Percentiles rank a stretch among this genome's conserved stretches.
phyloP scores from a whole-genome alignment of 2,888 invertebrate species.

The Eucera pruinosa region DNA sequence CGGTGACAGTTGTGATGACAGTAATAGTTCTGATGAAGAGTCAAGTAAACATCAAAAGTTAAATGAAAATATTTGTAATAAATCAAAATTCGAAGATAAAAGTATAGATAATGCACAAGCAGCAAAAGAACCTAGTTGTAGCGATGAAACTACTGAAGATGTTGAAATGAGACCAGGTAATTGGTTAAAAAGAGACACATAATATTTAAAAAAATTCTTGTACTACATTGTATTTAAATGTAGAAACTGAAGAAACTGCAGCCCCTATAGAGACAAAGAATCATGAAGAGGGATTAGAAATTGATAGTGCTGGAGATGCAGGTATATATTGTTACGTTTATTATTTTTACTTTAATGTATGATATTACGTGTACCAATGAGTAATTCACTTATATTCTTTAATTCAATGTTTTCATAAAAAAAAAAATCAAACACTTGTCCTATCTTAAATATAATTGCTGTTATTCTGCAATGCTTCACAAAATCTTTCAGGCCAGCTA shows the following conservation, averaged over 20 bases:
- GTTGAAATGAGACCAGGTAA: constrained; percentile 46
- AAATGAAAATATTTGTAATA: constrained; percentile 49
- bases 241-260: constrained; percentile 22
- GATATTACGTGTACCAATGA: too few relatives aligned
- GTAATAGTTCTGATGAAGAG: constrained; percentile 70
- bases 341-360: constrained; percentile 20
- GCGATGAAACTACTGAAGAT: constrained; percentile 46
- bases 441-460: too few relatives aligned
- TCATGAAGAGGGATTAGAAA: constrained; percentile 45
- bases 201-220: constrained; percentile 3
- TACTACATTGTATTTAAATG: constrained; percentile 3
- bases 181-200: constrained; percentile 4
- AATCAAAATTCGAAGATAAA: constrained; percentile 19
- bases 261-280: constrained; percentile 6
- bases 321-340: constrained; percentile 34
- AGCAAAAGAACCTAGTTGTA: constrained; percentile 56
- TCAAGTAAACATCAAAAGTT: constrained; percentile 73
- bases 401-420: constrained; percentile 24
- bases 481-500: too few relatives aligned
- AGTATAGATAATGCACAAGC: constrained; percentile 57
- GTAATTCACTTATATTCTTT: background rate
- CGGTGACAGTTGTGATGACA: constrained; percentile 64
- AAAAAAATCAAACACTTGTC: constrained; percentile 65
- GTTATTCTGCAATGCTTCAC: too few relatives aligned
- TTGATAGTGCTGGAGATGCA: constrained; percentile 38